phyloP scores from a whole-genome alignment of 2,797 vertebrate species.

The Diplodus sargus region DNA sequence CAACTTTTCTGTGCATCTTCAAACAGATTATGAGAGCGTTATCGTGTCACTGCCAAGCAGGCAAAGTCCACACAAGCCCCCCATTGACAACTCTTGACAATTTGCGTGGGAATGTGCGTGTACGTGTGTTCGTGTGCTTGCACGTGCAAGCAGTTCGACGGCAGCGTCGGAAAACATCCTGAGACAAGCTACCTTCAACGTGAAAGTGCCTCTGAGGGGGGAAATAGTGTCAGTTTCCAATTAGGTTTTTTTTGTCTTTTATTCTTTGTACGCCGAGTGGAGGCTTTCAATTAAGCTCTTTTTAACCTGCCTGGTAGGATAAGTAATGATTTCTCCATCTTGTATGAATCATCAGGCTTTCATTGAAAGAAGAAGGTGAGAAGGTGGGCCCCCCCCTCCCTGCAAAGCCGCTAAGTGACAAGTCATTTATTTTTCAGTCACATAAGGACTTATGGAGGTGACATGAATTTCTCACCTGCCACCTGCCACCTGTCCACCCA shows the following conservation, averaged over 20 bases:
- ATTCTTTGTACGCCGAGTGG: slow-evolving; percentile 16
- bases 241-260: slow-evolving; percentile 33
- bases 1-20: slow-evolving; percentile 56
- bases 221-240: slow-evolving; percentile 50
- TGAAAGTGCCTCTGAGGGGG: slow-evolving; percentile 27
- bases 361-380: slow-evolving; percentile 34
- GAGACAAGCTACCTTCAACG: slow-evolving; percentile 44
- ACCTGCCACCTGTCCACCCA: slow-evolving; percentile 44
- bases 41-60: slow-evolving; percentile 55
- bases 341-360: slow-evolving; percentile 43
- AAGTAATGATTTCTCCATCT: slow-evolving; percentile 36
- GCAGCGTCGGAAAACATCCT: slow-evolving; percentile 22
- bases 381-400: slow-evolving; percentile 14
- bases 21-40: slow-evolving; percentile 62
- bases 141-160: slow-evolving; percentile 17
- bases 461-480: slow-evolving; percentile 41
- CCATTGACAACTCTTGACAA: slow-evolving; percentile 31
- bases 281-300: slow-evolving; percentile 59
- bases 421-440: slow-evolving; percentile 52
- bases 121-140: not conserved
- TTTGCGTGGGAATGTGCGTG: slow-evolving; percentile 13
- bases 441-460: slow-evolving; percentile 38
- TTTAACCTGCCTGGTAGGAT: slow-evolving; percentile 44
- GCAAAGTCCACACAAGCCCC: slow-evolving; percentile 48
- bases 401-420: slow-evolving; percentile 31